These are phyloP conservation scores for Dermolepida albohirtum DNA, from an alignment of 2,888 invertebrate genomes.

Conservation along the genomic window DNA sequence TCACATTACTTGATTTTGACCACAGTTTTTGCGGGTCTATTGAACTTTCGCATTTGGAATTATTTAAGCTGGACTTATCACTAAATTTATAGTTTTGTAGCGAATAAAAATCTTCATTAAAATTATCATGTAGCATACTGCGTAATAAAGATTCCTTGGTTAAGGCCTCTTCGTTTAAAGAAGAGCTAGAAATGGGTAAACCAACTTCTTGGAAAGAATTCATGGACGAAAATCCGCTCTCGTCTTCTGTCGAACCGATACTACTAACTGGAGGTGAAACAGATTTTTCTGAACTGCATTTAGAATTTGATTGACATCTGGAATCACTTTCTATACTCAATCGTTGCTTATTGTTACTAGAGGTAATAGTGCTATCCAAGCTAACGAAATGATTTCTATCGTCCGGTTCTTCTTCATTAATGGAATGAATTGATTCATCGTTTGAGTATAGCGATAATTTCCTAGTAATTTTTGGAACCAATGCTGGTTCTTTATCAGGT, in stretches of 20 bases:
- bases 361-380: neutral
- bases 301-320: slow-evolving; percentile 31
- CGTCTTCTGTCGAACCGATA: slow-evolving; percentile 74
- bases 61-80: slow-evolving; percentile 31
- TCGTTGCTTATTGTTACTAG: slow-evolving; percentile 11
- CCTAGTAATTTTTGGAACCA: slow-evolving; percentile 59
- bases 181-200: slow-evolving; percentile 67
- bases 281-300: slow-evolving; percentile 50
- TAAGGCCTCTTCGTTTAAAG: slow-evolving; percentile 50
- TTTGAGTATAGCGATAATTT: slow-evolving; percentile 60
- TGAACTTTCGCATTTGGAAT: slow-evolving; percentile 40
- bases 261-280: slow-evolving; percentile 55
- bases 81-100: slow-evolving; percentile 38
- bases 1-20: slow-evolving; percentile 54
- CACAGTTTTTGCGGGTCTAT: slow-evolving; percentile 58
- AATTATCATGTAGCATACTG: slow-evolving; percentile 57
- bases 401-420: slow-evolving; percentile 2
- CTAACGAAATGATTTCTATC: slow-evolving; percentile 2
- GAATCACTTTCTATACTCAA: neutral
- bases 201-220: slow-evolving; percentile 87
- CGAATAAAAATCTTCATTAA: slow-evolving; percentile 24
- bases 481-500: slow-evolving; percentile 55
- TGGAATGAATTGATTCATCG: slow-evolving; percentile 48
- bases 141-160: slow-evolving; percentile 56
- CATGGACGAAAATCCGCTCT: slow-evolving; percentile 88